Percentiles rank a stretch among this genome's conserved stretches.
phyloP scores from a whole-genome alignment of 2,113 vertebrate species.

The Proterorhinus semilunaris region DNA sequence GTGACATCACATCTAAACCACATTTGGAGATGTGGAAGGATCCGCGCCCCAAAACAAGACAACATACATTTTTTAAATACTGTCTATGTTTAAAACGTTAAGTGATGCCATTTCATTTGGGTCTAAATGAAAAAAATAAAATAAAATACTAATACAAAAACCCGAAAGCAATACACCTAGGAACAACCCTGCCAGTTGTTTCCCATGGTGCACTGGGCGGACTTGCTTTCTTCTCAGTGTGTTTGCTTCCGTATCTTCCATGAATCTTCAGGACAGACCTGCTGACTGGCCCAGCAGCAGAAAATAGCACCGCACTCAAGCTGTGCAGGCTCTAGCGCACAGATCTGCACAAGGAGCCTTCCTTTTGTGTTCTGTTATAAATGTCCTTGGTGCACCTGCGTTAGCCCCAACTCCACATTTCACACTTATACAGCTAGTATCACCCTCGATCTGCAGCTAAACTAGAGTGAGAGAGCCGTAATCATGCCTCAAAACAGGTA shows the following conservation, averaged over 20 bases:
- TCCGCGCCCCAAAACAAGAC: too few relatives aligned
- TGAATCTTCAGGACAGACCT: conserved; percentile 57
- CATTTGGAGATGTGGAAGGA: too few relatives aligned
- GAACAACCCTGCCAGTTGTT: conserved; percentile 6
- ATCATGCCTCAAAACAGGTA: conserved; percentile 8
- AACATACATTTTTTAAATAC: too few relatives aligned
- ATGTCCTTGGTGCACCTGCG: conserved; percentile 48
- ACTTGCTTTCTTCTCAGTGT: conserved; percentile 49
- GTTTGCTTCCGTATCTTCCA: conserved; percentile 49
- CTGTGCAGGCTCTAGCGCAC: not conserved
- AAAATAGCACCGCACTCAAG: conserved; percentile 40
- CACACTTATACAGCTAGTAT: conserved; percentile 20
- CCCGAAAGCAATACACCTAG: not conserved
- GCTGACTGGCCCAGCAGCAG: conserved; percentile 48
- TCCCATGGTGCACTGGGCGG: conserved; percentile 37
- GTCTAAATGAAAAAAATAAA: not conserved
- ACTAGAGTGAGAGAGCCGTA: conserved; percentile 18
- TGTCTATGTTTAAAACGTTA: too few relatives aligned
- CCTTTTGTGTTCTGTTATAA: conserved; percentile 21
- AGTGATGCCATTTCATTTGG: too few relatives aligned
- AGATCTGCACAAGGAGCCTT: conserved; percentile 9
- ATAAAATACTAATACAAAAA: not conserved
- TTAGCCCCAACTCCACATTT: conserved; percentile 30
- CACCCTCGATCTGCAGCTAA: conserved; percentile 33
- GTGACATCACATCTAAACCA: too few relatives aligned